These are phyloP conservation scores for Rattus rattus DNA, from an alignment of 2,113 vertebrate species.

Conservation along the genomic window DNA sequence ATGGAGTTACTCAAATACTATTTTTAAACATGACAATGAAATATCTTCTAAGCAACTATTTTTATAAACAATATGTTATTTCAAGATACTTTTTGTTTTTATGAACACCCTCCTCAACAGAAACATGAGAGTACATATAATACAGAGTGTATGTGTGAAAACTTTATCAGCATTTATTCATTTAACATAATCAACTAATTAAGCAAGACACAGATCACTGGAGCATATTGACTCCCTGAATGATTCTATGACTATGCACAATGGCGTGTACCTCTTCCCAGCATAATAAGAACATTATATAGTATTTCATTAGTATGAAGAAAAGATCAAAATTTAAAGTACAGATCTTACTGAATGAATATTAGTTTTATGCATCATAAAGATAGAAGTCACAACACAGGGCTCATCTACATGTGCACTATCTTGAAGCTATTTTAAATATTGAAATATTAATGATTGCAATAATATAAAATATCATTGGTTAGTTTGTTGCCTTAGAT, in stretches of 20 bases:
- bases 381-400: neutral
- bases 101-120: neutral
- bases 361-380: neutral
- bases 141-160: too few relatives aligned
- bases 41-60: neutral
- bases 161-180: neutral
- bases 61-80: neutral
- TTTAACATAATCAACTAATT: neutral
- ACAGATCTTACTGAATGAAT: neutral
- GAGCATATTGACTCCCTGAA: neutral
- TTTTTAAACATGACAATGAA: neutral
- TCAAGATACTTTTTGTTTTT: neutral
- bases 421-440: neutral
- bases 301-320: too few relatives aligned
- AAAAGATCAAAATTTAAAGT: neutral
- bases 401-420: neutral
- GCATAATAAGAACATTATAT: neutral
- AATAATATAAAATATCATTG: neutral
- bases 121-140: neutral
- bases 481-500: neutral
- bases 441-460: neutral
- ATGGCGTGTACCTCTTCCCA: neutral
- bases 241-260: neutral
- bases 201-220: accelerated
- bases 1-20: neutral